These are phyloP conservation scores for Drosophila helvetica DNA, from an alignment of 2,888 invertebrate genomes.

Conservation along the genomic window DNA sequence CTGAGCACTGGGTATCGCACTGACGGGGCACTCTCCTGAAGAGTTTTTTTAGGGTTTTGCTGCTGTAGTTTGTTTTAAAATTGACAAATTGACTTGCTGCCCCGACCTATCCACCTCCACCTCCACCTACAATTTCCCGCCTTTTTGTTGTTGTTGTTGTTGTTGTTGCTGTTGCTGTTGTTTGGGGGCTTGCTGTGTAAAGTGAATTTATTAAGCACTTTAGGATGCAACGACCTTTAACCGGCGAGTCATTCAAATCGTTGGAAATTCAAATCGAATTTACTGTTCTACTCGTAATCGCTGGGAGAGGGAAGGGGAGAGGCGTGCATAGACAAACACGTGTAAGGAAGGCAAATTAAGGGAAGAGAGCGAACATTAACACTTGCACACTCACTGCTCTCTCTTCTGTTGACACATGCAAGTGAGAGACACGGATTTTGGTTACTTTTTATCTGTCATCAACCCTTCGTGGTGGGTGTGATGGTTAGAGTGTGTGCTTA, in stretches of 20 bases:
- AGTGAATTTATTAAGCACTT: conserved; percentile 66
- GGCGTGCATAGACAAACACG: background rate
- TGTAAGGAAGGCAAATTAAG: background rate
- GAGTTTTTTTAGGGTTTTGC: background rate
- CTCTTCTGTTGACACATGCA: background rate
- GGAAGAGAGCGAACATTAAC: background rate
- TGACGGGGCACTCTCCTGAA: background rate
- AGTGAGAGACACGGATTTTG: background rate
- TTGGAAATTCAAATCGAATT: conserved; percentile 48
- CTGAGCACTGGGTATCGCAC: background rate
- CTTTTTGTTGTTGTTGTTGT: conserved; percentile 42
- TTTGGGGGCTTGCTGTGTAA: conserved; percentile 13
- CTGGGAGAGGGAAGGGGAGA: background rate
- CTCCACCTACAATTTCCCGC: conserved; percentile 35
- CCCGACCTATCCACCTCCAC: conserved; percentile 17
- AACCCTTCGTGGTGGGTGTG: background rate
- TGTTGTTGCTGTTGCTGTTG: conserved; percentile 31
- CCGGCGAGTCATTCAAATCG: conserved; percentile 13
- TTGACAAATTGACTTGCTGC: conserved; percentile 72
- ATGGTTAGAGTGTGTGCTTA: conserved; percentile 44
- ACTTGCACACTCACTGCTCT: background rate
- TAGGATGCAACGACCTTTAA: conserved; percentile 7
- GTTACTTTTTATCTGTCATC: background rate
- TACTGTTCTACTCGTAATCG: conserved; percentile 11
- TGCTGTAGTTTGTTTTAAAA: conserved; percentile 65